Base-by-base conservation (phyloP, 2,888 invertebrate genomes). In the Steinernema carpocapsae region DNA sequence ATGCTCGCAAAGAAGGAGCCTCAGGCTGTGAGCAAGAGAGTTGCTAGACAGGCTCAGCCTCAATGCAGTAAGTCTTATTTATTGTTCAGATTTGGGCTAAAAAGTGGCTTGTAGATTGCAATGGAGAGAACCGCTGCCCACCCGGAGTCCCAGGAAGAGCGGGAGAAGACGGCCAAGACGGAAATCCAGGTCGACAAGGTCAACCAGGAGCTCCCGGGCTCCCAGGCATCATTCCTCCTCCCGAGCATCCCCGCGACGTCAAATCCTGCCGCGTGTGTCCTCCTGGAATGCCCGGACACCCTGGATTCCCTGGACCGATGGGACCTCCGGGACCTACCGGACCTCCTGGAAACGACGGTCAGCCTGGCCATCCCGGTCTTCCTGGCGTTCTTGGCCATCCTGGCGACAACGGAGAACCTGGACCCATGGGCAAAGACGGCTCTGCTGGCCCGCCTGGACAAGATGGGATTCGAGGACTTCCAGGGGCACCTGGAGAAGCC, bases 351-450 rank as follows among this genome's bases (percentile, higher is more conserved):
- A 56, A 56, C 56, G 56, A 56, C 56, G 56, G 56, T 24, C 56
- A 56, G 90, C 10, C 56, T 2, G 56, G 56, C 12, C 56, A 56
- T 56, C 56, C 56, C 26, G 56, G 56, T 17, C 56, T 56, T 19
- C 26, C 56, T 22, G 56, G 56, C 6, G 26, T 19, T 12, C 22
- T 56, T 6, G 56, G 56, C 2, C 56, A 19, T 56, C 56, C 56
- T 12, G 56, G 56, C 14, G 56, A 56, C 56, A 56, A 56, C 17
- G 56, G 56, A 10, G 56, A 56, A 56, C 56, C 56, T 4, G 56
- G 56, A 56, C 22, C 56, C 6, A 10, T 56, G 24, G 56, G 56
- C 6, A 56, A 56, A 19, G 56, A 56, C 56, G 56, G 56, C 6
- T 22, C 24, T 12, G 24, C 56, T 26, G 56, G 56, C 4, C 56